These are phyloP conservation scores for Notocelia uddmanniana DNA, from an alignment of 2,888 invertebrate species.

Conservation along the genomic window DNA sequence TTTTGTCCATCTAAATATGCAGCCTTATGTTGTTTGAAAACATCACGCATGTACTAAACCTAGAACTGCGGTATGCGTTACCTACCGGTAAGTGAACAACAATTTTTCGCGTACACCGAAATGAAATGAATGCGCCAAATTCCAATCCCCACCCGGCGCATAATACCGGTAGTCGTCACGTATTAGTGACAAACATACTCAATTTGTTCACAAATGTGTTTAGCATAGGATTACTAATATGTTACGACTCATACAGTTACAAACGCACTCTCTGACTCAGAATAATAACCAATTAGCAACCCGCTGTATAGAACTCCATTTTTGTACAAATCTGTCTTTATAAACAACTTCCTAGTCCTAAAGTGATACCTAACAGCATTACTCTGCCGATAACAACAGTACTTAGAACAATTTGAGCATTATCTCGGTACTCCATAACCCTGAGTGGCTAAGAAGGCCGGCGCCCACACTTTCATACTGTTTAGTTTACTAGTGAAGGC, in stretches of 20 bases:
- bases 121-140: not conserved
- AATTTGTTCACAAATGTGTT: not conserved
- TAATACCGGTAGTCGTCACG: not conserved
- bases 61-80: not conserved
- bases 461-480: conserved; percentile 42
- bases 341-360: conserved; percentile 11
- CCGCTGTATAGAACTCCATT: not conserved
- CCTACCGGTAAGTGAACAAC: not conserved
- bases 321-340: conserved; percentile 10
- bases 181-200: not conserved
- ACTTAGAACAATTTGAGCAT: conserved; percentile 35
- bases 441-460: conserved; percentile 42
- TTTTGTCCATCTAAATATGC: no score
- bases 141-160: not conserved
- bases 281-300: conserved; percentile 1
- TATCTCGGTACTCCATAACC: conserved; percentile 39
- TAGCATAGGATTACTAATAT: conserved; percentile 15
- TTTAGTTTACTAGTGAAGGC: conserved; percentile 44
- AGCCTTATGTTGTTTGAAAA: not conserved
- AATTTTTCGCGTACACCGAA: not conserved
- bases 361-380: conserved; percentile 10
- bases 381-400: conserved; percentile 24
- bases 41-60: not conserved
- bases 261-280: conserved; percentile 1
- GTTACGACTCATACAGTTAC: conserved; percentile 4